Conservation (phyloP, 1,140 invertebrate genomes). For the Drosophila grimshawi region DNA sequence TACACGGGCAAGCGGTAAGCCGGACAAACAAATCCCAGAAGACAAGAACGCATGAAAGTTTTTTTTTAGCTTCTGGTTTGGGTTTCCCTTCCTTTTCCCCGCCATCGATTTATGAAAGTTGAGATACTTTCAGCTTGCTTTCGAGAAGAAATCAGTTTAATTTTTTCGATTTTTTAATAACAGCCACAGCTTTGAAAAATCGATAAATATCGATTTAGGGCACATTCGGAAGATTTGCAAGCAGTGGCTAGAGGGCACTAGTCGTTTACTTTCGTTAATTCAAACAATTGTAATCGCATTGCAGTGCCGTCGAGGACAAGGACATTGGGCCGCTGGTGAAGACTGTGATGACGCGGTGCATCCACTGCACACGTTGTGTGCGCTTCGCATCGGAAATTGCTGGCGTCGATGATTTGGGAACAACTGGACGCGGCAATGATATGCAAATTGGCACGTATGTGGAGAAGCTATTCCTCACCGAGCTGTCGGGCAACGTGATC, state of each 20-base stretch:
- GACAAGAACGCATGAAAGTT: too few species aligned
- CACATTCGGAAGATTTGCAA: too few species aligned
- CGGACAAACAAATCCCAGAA: too few species aligned
- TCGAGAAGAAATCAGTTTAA: too few species aligned
- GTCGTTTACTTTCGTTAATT: neutral
- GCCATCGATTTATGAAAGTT: too few species aligned
- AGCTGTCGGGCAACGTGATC: slow-evolving; percentile 99
- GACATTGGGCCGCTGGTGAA: slow-evolving; percentile 99
- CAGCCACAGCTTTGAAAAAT: too few species aligned
- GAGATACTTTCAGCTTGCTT: too few species aligned
- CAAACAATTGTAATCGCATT: slow-evolving; percentile 16
- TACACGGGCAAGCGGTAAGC: slow-evolving; percentile 95
- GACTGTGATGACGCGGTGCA: slow-evolving; percentile 99
- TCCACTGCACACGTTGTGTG: slow-evolving; percentile 99
- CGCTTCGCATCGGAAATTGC: slow-evolving; percentile 98
- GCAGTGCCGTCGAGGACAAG: slow-evolving; percentile 99
- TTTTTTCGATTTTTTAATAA: too few species aligned
- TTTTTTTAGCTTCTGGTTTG: too few species aligned
- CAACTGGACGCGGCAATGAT: slow-evolving; percentile 96
- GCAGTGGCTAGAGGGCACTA: too few species aligned
- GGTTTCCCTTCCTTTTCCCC: too few species aligned
- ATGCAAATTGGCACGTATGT: slow-evolving; percentile 99
- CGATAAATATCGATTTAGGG: too few species aligned
- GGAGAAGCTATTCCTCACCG: slow-evolving; percentile 98
- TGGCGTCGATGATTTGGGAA: slow-evolving; percentile 98